These are phyloP conservation scores for Holothuria scabra DNA, from an alignment of 53 echinoderm and acorn worm species.

Conservation along the genomic window DNA sequence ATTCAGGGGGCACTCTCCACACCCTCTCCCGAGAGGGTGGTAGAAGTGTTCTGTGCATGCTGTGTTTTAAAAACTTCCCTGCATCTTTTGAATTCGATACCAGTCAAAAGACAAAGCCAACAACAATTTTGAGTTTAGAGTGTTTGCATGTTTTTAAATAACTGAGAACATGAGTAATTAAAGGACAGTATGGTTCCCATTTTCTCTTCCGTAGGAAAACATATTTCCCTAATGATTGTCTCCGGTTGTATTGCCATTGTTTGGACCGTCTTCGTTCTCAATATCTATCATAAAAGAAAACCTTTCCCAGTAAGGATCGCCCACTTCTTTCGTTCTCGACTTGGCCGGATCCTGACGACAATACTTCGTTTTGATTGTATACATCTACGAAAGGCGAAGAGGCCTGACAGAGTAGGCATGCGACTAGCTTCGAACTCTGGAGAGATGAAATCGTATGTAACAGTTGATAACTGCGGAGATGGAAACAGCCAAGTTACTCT, in stretches of 20 bases:
- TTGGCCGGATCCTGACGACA: not conserved
- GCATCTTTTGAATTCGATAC: too few relatives aligned
- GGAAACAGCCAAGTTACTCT: not conserved
- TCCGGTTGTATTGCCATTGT: slow-evolving; percentile 1
- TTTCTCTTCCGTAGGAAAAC: not conserved
- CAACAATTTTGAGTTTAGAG: too few relatives aligned
- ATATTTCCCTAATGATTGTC: not conserved
- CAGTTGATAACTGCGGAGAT: not conserved
- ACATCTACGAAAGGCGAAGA: not conserved
- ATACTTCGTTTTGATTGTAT: not conserved
- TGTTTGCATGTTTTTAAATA: too few relatives aligned
- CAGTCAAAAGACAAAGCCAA: too few relatives aligned
- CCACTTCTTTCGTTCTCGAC: not conserved
- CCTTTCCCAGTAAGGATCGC: not conserved
- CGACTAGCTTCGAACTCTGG: not conserved
- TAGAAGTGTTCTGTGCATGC: too few relatives aligned
- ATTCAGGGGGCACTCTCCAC: too few relatives aligned
- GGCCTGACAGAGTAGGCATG: not conserved
- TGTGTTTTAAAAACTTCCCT: too few relatives aligned
- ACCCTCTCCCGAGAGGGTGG: too few relatives aligned
- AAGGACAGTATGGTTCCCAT: not conserved
- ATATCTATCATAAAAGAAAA: not conserved
- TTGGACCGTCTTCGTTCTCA: slow-evolving; percentile 3
- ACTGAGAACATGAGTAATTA: too few relatives aligned
- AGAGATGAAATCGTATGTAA: not conserved